Evolutionary conservation across 2,797 vertebrate species (phyloP).

Genomic region (Pseudochaenichthys georgianus): DNA sequence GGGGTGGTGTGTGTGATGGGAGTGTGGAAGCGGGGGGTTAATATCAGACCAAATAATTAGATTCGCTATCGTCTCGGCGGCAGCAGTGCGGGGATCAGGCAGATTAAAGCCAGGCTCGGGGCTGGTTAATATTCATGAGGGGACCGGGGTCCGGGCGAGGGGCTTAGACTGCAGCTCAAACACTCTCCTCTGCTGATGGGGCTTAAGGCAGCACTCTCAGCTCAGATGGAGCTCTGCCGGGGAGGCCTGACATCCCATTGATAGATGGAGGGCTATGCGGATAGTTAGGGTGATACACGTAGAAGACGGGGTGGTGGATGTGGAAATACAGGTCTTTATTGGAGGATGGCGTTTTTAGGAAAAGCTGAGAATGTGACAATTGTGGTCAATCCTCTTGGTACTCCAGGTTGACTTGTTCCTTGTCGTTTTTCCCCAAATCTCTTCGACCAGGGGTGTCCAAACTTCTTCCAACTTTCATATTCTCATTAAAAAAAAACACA

Average conservation of each 20-base stretch:
- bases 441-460: no score
- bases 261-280: conserved; percentile 46
- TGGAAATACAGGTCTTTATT: background rate
- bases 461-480: background rate
- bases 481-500: no score
- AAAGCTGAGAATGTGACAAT: background rate
- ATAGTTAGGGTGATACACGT: conserved; percentile 19
- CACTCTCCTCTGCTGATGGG: conserved; percentile 73
- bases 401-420: background rate
- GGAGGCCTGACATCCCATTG: conserved; percentile 56
- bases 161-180: conserved; percentile 83
- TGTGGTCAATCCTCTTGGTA: background rate
- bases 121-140: conserved; percentile 97
- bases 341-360: conserved; percentile 2
- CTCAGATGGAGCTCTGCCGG: conserved; percentile 58
- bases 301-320: background rate
- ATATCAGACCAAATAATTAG: conserved; percentile 99
- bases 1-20: conserved; percentile 48
- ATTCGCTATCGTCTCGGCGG: conserved; percentile 94
- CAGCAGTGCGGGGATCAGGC: conserved; percentile 94
- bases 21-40: conserved; percentile 81
- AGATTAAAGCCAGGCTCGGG: conserved; percentile 90
- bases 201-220: conserved; percentile 74
- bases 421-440: background rate
- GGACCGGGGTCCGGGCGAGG: conserved; percentile 74